phyloP scores from a whole-genome alignment of 2,888 invertebrate species.

The Cerastoderma edule region DNA sequence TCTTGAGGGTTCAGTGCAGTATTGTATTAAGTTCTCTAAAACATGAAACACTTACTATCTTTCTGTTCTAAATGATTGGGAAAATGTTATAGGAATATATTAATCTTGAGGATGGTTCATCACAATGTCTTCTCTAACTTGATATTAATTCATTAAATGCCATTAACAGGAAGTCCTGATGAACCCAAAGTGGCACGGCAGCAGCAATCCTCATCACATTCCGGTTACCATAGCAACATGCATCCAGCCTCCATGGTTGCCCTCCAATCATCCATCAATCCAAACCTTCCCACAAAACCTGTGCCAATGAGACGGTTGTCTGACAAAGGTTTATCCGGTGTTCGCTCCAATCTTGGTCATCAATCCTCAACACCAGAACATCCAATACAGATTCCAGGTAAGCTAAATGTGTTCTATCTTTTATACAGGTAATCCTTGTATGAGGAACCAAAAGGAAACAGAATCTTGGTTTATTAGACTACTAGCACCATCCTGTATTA shows the following conservation, averaged over 20 bases:
- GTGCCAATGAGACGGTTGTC: constrained; percentile 70
- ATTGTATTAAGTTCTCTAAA: too few species aligned
- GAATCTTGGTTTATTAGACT: too few species aligned
- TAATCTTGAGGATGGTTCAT: too few species aligned
- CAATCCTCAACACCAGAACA: constrained; percentile 22
- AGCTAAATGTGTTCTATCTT: background rate
- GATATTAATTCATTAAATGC: background rate
- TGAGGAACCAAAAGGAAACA: too few species aligned
- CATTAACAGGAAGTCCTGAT: constrained; percentile 65
- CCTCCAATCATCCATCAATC: constrained; percentile 58
- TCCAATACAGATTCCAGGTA: constrained; percentile 15
- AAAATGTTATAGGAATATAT: too few species aligned
- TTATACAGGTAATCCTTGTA: too few species aligned
- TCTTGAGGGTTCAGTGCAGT: too few species aligned
- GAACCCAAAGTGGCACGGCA: constrained; percentile 57
- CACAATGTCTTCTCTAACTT: too few species aligned
- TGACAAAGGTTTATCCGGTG: constrained; percentile 57
- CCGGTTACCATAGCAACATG: constrained; percentile 60
- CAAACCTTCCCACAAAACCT: constrained; percentile 70
- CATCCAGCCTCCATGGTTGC: constrained; percentile 60
- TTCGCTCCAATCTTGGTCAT: constrained; percentile 42
- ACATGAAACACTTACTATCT: too few species aligned
- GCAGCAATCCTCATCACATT: constrained; percentile 13
- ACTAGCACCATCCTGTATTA: too few species aligned
- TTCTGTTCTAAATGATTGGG: too few species aligned